Evolutionary conservation across 2,888 invertebrate genomes (phyloP).

Genomic region (Ommatoiulus sabulosus): DNA sequence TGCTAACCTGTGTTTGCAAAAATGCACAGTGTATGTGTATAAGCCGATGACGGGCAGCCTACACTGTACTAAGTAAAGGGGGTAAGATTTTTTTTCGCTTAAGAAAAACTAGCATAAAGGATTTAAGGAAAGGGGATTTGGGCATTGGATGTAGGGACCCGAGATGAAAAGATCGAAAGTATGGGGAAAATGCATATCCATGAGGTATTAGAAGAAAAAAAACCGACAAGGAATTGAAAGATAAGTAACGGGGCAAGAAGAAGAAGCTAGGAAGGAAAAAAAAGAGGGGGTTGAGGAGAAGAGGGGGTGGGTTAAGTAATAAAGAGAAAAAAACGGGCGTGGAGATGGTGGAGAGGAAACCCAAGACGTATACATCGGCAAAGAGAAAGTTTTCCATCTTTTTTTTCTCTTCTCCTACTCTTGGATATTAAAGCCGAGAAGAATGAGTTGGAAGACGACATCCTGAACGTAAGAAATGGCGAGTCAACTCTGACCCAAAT

Average conservation of each 20-base stretch:
- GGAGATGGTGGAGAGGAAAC: constrained; percentile 9
- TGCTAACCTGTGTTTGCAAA: neutral
- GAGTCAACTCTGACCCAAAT: constrained; percentile 23
- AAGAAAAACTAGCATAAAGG: neutral
- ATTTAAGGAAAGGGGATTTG: constrained; percentile 34
- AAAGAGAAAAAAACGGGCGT: constrained; percentile 22
- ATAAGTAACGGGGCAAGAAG: constrained; percentile 18
- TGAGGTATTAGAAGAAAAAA: neutral
- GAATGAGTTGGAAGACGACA: constrained; percentile 22
- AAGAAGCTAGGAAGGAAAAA: neutral
- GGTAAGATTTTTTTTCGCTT: neutral
- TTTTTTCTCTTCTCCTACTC: neutral
- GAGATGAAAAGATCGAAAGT: neutral
- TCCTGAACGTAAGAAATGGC: neutral
- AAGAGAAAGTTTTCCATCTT: constrained; percentile 6
- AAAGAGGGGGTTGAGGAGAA: constrained; percentile 15
- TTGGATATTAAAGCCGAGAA: constrained; percentile 7
- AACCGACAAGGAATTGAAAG: neutral
- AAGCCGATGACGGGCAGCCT: neutral
- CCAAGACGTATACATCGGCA: neutral
- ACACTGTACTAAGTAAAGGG: neutral
- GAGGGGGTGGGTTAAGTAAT: constrained; percentile 21
- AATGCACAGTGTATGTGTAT: neutral
- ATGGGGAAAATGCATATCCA: neutral
- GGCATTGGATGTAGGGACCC: neutral